Percentiles rank a stretch among this genome's conserved stretches.
Conservation (phyloP, 2,888 invertebrate genomes). For the Drosophila nigricruria region DNA sequence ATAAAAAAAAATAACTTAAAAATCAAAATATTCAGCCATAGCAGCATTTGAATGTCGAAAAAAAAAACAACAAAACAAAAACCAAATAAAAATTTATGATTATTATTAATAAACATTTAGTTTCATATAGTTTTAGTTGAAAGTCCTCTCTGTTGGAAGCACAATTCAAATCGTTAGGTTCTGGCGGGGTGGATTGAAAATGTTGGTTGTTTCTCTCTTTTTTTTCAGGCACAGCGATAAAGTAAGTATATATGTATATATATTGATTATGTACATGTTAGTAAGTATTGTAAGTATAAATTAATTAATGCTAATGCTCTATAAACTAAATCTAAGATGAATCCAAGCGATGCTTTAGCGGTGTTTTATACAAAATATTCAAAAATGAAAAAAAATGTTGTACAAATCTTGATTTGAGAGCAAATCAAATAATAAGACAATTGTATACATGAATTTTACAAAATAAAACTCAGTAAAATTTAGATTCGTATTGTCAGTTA, state of each 20-base stretch:
- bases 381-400: too few species aligned
- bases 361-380: too few species aligned
- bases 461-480: background rate
- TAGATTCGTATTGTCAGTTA: background rate
- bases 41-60: slow-evolving; percentile 77
- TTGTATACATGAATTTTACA: too few species aligned
- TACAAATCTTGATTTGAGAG: too few species aligned
- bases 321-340: background rate
- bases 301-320: background rate
- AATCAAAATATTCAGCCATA: slow-evolving; percentile 71
- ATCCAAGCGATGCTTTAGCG: background rate
- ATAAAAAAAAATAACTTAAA: slow-evolving; percentile 46
- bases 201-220: background rate
- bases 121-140: slow-evolving; percentile 46
- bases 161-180: slow-evolving; percentile 73
- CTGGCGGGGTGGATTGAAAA: slow-evolving; percentile 1
- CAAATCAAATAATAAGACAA: too few species aligned
- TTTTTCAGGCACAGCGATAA: slow-evolving; percentile 47
- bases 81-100: slow-evolving; percentile 74
- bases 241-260: background rate
- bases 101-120: slow-evolving; percentile 63
- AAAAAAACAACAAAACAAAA: slow-evolving; percentile 37
- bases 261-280: background rate
- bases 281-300: background rate
- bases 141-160: slow-evolving; percentile 60